Conservation (phyloP, 2,888 invertebrate species). For the Leptogaster cylindrica region DNA sequence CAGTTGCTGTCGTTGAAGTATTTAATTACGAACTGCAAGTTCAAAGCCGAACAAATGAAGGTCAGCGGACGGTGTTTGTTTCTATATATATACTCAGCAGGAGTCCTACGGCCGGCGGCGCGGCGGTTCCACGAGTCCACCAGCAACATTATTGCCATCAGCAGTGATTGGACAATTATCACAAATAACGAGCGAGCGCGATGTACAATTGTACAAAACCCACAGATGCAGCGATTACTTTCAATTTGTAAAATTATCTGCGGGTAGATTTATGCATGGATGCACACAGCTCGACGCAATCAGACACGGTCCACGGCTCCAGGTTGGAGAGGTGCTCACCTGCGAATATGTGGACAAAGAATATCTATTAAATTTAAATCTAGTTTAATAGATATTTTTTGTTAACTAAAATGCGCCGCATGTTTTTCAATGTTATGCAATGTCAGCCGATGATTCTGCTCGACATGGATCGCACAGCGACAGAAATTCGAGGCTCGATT, state of each 20-base stretch:
- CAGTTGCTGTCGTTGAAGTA: background rate
- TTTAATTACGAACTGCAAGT: constrained; percentile 4
- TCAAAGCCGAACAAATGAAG: constrained; percentile 18
- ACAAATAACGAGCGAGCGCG: no score
- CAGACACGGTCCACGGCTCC: background rate
- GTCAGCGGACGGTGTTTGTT: background rate
- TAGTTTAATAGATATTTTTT: no score
- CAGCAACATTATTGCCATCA: no score
- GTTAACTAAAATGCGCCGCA: no score
- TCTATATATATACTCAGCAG: background rate
- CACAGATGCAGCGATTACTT: background rate
- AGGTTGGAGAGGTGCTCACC: background rate
- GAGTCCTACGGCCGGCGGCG: no score
- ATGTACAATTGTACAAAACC: background rate
- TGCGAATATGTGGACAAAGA: no score
- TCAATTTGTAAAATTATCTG: constrained; percentile 12
- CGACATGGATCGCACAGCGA: no score
- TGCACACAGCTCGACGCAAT: background rate
- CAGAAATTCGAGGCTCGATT: no score
- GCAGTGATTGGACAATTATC: no score
- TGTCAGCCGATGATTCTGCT: no score
- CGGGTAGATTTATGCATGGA: background rate
- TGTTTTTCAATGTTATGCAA: no score
- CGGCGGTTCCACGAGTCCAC: background rate
- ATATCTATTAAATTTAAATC: no score